A percentile compares a stretch with the other conserved stretches of the same genome.
These are phyloP conservation scores for Conopomorpha cramerella DNA, from an alignment of 1,140 invertebrate genomes.

Conservation along the genomic window DNA sequence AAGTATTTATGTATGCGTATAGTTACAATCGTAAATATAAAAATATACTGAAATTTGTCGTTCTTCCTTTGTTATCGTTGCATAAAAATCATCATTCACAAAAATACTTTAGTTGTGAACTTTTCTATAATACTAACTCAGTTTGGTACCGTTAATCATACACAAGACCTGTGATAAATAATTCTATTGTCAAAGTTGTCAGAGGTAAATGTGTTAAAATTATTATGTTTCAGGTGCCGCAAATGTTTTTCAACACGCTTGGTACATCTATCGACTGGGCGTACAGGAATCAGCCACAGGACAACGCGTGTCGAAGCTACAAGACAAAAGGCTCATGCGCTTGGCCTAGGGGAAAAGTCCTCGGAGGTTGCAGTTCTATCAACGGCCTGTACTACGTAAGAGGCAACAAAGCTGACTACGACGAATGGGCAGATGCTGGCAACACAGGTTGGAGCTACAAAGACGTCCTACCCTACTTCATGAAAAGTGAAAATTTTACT, in stretches of 20 bases:
- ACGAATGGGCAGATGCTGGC: constrained; percentile 61
- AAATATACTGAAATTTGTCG: too few relatives aligned
- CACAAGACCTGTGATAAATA: neutral
- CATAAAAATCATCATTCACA: too few relatives aligned
- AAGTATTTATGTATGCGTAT: too few relatives aligned
- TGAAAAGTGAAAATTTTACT: constrained; percentile 64
- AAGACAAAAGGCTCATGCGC: constrained; percentile 32
- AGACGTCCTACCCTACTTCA: constrained; percentile 46
- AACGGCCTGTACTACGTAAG: constrained; percentile 72
- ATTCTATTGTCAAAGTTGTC: neutral
- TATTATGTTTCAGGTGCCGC: constrained; percentile 4
- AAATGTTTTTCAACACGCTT: constrained; percentile 23
- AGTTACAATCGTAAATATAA: too few relatives aligned
- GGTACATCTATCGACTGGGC: constrained; percentile 57
- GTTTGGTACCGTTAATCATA: too few relatives aligned
- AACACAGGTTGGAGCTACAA: constrained; percentile 53
- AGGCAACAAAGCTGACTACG: constrained; percentile 68
- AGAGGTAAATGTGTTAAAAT: neutral
- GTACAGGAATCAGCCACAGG: constrained; percentile 58
- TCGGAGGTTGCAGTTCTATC: constrained; percentile 67
- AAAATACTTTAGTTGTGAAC: too few relatives aligned
- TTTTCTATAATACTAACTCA: too few relatives aligned
- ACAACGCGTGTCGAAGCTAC: constrained; percentile 29
- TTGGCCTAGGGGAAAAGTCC: constrained; percentile 61
- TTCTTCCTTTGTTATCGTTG: too few relatives aligned